Percentiles rank a stretch among this genome's conserved stretches.
These are phyloP conservation scores for Phasianus colchicus DNA, from an alignment of 2,113 vertebrate genomes.

Conservation along the genomic window DNA sequence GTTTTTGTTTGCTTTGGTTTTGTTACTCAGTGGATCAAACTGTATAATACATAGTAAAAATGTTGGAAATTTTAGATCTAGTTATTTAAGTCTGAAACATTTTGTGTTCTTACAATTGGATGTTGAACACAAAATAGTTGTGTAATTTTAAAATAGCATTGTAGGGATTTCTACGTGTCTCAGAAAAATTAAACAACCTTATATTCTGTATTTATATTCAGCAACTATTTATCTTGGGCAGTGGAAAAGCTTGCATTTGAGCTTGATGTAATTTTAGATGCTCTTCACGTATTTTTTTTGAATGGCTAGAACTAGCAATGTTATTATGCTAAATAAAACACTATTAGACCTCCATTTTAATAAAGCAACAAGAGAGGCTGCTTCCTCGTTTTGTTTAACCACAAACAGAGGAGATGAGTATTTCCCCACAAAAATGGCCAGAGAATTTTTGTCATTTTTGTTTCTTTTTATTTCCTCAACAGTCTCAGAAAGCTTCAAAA, in stretches of 20 bases:
- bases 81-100: not conserved
- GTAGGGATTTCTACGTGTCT: not conserved
- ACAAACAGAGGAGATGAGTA: not conserved
- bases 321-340: not conserved
- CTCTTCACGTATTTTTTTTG: not conserved
- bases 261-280: not conserved
- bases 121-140: not conserved
- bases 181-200: rapidly evolving
- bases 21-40: not conserved
- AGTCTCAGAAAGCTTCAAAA: not conserved
- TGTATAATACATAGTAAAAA: not conserved
- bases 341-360: not conserved
- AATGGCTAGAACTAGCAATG: not conserved
- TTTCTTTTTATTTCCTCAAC: not conserved
- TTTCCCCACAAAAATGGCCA: not conserved
- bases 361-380: not conserved
- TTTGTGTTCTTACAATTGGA: not conserved
- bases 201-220: not conserved
- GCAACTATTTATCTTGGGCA: not conserved
- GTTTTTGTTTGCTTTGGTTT: not conserved
- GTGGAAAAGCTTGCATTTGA: not conserved
- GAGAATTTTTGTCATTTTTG: not conserved
- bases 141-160: not conserved
- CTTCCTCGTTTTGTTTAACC: not conserved
- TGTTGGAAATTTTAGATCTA: too few relatives aligned